Evolutionary conservation across 92 coral and sea anemone species (phyloP), one percentile per base, ranked within the genome.

Genomic region (Heliopora coerulea): DNA sequence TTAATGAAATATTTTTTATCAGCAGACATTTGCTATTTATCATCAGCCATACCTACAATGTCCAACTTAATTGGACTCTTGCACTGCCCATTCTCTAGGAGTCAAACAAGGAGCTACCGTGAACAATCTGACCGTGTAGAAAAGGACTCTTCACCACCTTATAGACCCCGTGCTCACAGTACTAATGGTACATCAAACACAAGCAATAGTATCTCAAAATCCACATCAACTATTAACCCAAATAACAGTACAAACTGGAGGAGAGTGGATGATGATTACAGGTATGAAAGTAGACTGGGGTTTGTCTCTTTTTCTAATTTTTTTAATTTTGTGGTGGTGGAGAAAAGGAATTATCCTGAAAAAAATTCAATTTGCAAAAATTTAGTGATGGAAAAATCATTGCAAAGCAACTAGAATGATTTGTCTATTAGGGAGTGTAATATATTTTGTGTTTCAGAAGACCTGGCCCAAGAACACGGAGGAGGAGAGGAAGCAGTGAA

Each of bases 401-500:
- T n/a, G n/a, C n/a, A n/a, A n/a, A n/a, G n/a, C n/a, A n/a, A n/a
- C n/a, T n/a, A n/a, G n/a, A n/a, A n/a, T n/a, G n/a, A n/a, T n/a
- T n/a, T n/a, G n/a, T n/a, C n/a, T n/a, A n/a, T n/a, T n/a, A n/a
- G n/a, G 15, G 25, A 9, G 59, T 26, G 18, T 5, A 33, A 32
- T 49, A 8, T 13, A 25, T 58, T 31, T 59, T 17, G 23, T 24
- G 15, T 18, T 0, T 25, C 28, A 12, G 35, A 56, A 73, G 80
- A 66, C 78, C 82, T 70, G 79, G 70, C 65, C 74, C 79, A 34
- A 80, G 88, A 21, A 37, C 58, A 27, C 82, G 97, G 37, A 89
- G 96, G 74, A 86, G 97, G 57, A 89, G 97, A 80, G 97, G 97
- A 66, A 91, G 97, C 82, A 91, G 97, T 74, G 97, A 91, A 68